Evolutionary conservation across 2,888 invertebrate species (phyloP), one percentile per base, ranked within the genome.

Genomic region (Fragum sueziense): DNA sequence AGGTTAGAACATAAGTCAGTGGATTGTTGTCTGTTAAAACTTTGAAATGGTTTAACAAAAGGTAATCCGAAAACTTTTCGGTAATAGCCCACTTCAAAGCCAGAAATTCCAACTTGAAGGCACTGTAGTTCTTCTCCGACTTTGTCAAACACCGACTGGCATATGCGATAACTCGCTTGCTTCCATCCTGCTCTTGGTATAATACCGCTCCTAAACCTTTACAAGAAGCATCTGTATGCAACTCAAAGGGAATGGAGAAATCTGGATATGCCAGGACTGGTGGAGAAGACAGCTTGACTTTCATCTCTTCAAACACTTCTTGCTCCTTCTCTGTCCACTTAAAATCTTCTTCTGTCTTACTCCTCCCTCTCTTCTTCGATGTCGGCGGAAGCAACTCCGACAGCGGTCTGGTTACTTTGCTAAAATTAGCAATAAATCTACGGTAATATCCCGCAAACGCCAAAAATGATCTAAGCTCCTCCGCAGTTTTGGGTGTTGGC

Each of bases 371-470:
- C 37, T 37, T 47, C 47, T 47, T 47, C 14, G 47, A 20, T 2
- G 47, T 47, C 3, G 17, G 75, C n/a, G 72, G 61, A 0, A 75
- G 27, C 9, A 86, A 59, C n/a, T 70, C 51, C 61, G 73, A 25
- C 3, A 61, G 75, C 4, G 81, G 82, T 52, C 25, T 65, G 17
- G 82, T 79, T 37, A 84, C 76, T 14, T 70, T 37, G n/a, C 80
- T 74, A 70, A 83, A 85, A 25, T 73, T 68, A 57, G 74, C 27
- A 1, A 85, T 57, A 69, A 79, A 86, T 3, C 27, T 7, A 1
- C 82, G 31, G 47, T 82, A 79, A 67, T 84, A 86, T 1, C 79
- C 72, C 4, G 75, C 69, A 27, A 84, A 69, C 9, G 82, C 82
- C 3, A 86, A 68, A 31, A 85, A 85, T 17, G 37, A 20, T n/a